Percentiles rank a stretch among this genome's conserved stretches.
Evolutionary conservation across 2,888 invertebrate species (phyloP).

Genomic region (Dasypogon diadema): DNA sequence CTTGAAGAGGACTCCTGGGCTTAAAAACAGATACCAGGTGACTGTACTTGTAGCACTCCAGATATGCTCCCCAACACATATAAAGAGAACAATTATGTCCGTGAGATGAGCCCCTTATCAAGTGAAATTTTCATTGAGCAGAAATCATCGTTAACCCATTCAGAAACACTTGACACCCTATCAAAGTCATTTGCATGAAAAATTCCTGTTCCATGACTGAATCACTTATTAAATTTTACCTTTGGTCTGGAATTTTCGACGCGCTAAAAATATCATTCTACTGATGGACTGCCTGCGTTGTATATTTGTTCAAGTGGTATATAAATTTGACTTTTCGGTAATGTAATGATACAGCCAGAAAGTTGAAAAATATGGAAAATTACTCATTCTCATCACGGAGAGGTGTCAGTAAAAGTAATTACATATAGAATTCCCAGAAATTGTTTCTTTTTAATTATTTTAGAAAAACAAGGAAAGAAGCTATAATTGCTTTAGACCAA

Average conservation of each 20-base stretch:
- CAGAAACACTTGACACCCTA: constrained; percentile 51
- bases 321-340: too few relatives aligned
- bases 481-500: too few relatives aligned
- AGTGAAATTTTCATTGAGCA: constrained; percentile 9
- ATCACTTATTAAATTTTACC: constrained; percentile 4
- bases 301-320: too few relatives aligned
- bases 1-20: constrained; percentile 29
- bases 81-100: constrained; percentile 21
- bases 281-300: too few relatives aligned
- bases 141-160: constrained; percentile 6
- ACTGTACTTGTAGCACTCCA: constrained; percentile 9
- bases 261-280: constrained; percentile 17
- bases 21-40: constrained; percentile 45
- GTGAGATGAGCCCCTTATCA: constrained; percentile 43
- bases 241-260: not conserved
- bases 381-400: too few relatives aligned
- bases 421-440: too few relatives aligned
- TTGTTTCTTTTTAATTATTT: too few relatives aligned
- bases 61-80: not conserved
- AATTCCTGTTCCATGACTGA: constrained; percentile 40
- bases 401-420: too few relatives aligned
- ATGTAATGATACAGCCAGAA: too few relatives aligned
- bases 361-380: too few relatives aligned
- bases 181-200: constrained; percentile 55
- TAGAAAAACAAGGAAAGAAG: too few relatives aligned